Base-by-base conservation (phyloP, 92 coral and sea anemone genomes). In the Heliopora coerulea region DNA sequence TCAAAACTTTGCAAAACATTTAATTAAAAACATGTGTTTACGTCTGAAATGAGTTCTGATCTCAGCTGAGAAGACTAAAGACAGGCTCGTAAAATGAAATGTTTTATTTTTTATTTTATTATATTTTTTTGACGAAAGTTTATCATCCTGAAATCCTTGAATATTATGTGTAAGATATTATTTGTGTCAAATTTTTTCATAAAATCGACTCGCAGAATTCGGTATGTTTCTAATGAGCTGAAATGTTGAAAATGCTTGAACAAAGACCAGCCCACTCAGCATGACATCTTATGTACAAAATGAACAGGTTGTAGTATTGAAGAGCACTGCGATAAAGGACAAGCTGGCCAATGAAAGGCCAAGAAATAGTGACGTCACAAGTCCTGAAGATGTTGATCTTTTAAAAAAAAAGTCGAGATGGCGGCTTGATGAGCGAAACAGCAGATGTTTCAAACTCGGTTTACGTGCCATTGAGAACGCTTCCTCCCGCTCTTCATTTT, bases 251-350 rank as follows among this genome's bases (percentile, higher is more conserved):
- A 37, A 37, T n/a, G n/a, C n/a, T n/a, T 68, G 20, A 56, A 30
- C 17, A 26, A 49, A 48, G 54, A 19, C n/a, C 13, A 12, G 15
- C 50, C 25, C 58, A 17, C 39, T 33, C 50, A 26, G 75, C 18
- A 27, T 39, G 30, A 15, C 54, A 46, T 54, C 35, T 39, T 8
- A 19, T 27, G 29, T 32, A 52, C 63, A 70, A 70, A 70, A 34
- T 70, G 77, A 68, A 20, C 77, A 70, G 77, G 77, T 70, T 70
- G 39, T n/a, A 70, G 52, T 67, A 67, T 67, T 67, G 74, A 67
- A 4, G 58, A 67, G 17, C 28, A 19, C 14, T 25, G 63, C 77
- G 77, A 40, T 70, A 33, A 54, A 12, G 19, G 20, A 29, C 19
- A 21, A 30, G 12, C 42, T 20, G 54, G 49, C 77, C 77, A 70